Evolutionary conservation across 2,113 vertebrate genomes (phyloP), one percentile per base, ranked within the genome.

Genomic region (Onychorhynchus coronatus): DNA sequence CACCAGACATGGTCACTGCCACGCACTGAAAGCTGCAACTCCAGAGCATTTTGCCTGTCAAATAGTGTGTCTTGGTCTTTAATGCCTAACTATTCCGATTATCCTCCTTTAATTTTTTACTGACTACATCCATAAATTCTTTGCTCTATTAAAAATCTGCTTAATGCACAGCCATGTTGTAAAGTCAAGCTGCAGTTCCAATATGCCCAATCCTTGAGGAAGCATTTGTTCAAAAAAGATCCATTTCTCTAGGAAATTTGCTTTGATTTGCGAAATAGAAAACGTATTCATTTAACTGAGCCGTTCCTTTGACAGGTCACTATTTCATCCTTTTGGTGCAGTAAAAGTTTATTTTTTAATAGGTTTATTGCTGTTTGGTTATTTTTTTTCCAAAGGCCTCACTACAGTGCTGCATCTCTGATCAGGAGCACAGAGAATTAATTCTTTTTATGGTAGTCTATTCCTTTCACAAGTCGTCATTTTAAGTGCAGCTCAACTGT

Each of bases 331-430:
- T 78, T 96, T 73, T 75, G 58, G 37, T 86, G 68, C 52, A 86
- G 67, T 55, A 93, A 24, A 94, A 92, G 55, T 90, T 97, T 93
- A 80, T 86, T 93, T 96, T 93, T 61, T 95, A 94, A 94, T 90
- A 56, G 52, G 56, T 76, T 97, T 95, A 53, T 91, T 94, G 42
- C 88, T 96, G 88, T 94, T 89, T 5, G 9, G 52, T 56, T 61
- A 58, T 55, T 91, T 37, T 2, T 2, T 74, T 93, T 96, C 81
- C 44, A 37, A 88, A 78, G 41, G n/a, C 65, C 67, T 94, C n/a
- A 11, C 31, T 62, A 24, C 41, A 92, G 66, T 65, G 84, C 82
- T 79, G 55, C 13, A 1, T 44, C 75, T 90, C 85, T 95, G 91
- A 87, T 85, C 39, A 41, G 35, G 67, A 93, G 55, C n/a, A 70